Base-by-base conservation (phyloP, 2,888 invertebrate species). In the Drosophila multiciliata region DNA sequence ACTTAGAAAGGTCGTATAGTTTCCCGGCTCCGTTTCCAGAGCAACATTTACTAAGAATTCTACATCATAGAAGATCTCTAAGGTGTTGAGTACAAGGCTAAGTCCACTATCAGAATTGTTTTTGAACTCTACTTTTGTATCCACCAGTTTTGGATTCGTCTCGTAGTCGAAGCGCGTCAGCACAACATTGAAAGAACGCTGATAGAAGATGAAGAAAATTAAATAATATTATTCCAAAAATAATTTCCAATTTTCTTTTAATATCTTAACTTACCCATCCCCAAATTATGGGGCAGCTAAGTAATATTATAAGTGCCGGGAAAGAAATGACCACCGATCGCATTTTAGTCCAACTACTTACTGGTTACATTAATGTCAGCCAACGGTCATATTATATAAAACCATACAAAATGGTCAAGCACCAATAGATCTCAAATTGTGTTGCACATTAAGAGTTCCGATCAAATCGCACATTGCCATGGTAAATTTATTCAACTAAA, bases 141-240 rank as follows among this genome's bases (percentile, higher is more conserved):
- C 87, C 11, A 86, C 3, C 36, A 83, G 52, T 5, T 91, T 87
- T 23, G 79, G 66, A 60, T 92, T 91, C 9, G 66, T 63, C 45
- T 91, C 78, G 57, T 63, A 83, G 0, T 89, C 88, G 23, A 91
- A 76, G 26, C 75, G 67, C 7, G 81, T 85, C 11, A 90, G 82
- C n/a, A 91, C 66, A 23, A 92, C 76, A 62, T 91, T 90, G 49
- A 92, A 92, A 3, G 90, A 88, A 26, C 91, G 90, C 92, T 92
- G 9, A 45, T 7, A 20, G 3, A 12, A 20, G 3, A 12, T 45
- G 20, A 54, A 66, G 15, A 8, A 5, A 1, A 20, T 6, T 23
- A 15, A 40, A 29, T 15, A 45, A 0, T 2, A 15, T 23, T 15
- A 15, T 23, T 23, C 4, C 11, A 52, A 35, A n/a, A 26, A 60